phyloP scores from a whole-genome alignment of 2,797 vertebrate species.

The Menidia menidia region DNA sequence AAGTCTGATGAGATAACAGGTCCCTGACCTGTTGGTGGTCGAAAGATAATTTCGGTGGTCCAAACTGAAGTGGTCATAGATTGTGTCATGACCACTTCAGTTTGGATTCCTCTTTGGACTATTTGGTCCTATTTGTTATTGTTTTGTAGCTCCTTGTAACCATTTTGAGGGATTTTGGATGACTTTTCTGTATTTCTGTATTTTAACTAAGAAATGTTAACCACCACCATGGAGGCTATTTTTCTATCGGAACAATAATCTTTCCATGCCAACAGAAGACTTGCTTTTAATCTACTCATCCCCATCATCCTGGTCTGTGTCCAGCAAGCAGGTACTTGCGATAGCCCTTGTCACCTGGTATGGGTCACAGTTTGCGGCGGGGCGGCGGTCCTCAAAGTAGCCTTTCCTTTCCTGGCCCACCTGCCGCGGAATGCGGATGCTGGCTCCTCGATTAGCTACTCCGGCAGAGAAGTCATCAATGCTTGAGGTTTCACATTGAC shows the following conservation, averaged over 20 bases:
- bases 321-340: constrained; percentile 79
- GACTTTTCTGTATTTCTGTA: not conserved
- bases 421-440: constrained; percentile 89
- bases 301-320: not conserved
- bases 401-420: constrained; percentile 82
- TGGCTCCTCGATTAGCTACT: constrained; percentile 85
- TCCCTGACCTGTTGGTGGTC: not conserved
- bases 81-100: not conserved
- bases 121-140: not conserved
- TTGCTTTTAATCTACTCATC: not conserved
- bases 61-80: no score
- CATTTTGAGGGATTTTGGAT: not conserved
- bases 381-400: constrained; percentile 91
- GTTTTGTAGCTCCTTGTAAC: not conserved
- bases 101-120: not conserved
- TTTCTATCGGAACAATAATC: not conserved
- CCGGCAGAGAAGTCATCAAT: constrained; percentile 85
- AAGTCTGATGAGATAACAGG: not conserved
- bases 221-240: not conserved
- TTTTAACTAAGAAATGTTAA: not conserved
- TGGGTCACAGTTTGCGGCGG: constrained; percentile 90
- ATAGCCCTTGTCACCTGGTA: constrained; percentile 85
- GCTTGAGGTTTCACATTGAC: constrained; percentile 85
- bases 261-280: not conserved
- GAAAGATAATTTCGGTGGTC: no score